Evolutionary conservation across 2,113 vertebrate genomes (phyloP).

Genomic region (Pteropus alecto): DNA sequence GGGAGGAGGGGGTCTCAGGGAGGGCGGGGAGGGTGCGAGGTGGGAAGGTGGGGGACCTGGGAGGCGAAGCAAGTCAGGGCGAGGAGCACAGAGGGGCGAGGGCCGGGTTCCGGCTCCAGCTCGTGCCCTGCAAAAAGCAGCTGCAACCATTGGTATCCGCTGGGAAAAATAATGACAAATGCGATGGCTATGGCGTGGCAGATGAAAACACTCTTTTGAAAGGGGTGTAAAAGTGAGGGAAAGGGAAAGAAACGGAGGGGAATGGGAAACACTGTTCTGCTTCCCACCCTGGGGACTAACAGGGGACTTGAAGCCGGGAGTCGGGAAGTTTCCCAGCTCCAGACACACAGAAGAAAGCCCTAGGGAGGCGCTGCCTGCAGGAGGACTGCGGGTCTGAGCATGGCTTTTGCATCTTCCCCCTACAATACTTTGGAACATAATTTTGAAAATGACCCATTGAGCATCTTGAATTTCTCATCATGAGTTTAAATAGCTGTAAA

Average conservation of each 20-base stretch:
- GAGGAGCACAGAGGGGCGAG: neutral
- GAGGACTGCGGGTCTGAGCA: fast-evolving
- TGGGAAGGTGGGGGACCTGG: too few relatives aligned
- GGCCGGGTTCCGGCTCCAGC: neutral
- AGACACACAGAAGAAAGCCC: too few relatives aligned
- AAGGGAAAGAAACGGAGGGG: neutral
- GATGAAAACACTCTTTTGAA: constrained; percentile 67
- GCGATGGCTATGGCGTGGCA: constrained; percentile 44
- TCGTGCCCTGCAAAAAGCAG: neutral
- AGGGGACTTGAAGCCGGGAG: neutral
- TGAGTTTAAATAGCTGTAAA: neutral
- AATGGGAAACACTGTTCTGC: neutral
- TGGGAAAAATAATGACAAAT: constrained; percentile 68
- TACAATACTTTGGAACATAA: neutral
- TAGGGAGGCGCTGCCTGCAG: neutral
- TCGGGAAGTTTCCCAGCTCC: too few relatives aligned
- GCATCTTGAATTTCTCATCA: neutral
- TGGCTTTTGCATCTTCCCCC: neutral
- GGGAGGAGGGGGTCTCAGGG: neutral
- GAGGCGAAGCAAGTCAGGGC: neutral
- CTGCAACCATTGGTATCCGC: neutral
- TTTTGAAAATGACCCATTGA: neutral
- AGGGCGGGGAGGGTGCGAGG: neutral
- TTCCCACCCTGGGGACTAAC: too few relatives aligned
- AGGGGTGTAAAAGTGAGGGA: neutral